Conservation (phyloP, 2,888 invertebrate genomes). For the Nephrotoma appendiculata region DNA sequence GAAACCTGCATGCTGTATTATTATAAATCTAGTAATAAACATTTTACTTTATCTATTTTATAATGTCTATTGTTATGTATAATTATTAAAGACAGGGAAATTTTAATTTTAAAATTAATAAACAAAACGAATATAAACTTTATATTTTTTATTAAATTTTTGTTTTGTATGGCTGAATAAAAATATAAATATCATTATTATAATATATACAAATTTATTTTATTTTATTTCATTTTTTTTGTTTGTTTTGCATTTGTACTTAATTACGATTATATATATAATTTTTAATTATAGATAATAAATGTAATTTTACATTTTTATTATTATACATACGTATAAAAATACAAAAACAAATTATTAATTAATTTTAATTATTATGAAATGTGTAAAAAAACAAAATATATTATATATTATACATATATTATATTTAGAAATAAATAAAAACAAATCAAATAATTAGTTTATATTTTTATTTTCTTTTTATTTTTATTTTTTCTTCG, state of each 20-base stretch:
- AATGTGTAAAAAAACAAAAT: not conserved
- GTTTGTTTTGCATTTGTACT: not conserved
- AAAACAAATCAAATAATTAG: not conserved
- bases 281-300: not conserved
- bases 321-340: not conserved
- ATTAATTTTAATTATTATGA: constrained; percentile 1
- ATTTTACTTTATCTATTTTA: not conserved
- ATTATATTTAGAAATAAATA: not conserved
- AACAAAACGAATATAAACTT: not conserved
- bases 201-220: not conserved
- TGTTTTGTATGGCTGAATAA: not conserved
- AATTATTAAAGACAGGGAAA: not conserved
- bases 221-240: not conserved
- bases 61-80: not conserved
- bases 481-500: too few species aligned
- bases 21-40: not conserved
- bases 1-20: not conserved
- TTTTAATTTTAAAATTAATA: not conserved
- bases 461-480: not conserved
- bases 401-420: not conserved
- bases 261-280: not conserved
- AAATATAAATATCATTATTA: not conserved
- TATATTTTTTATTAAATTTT: not conserved
- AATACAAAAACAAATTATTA: constrained; percentile 1
- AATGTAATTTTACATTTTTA: not conserved